Conservation (phyloP, 2,797 vertebrate species). For the Numenius phaeopus region DNA sequence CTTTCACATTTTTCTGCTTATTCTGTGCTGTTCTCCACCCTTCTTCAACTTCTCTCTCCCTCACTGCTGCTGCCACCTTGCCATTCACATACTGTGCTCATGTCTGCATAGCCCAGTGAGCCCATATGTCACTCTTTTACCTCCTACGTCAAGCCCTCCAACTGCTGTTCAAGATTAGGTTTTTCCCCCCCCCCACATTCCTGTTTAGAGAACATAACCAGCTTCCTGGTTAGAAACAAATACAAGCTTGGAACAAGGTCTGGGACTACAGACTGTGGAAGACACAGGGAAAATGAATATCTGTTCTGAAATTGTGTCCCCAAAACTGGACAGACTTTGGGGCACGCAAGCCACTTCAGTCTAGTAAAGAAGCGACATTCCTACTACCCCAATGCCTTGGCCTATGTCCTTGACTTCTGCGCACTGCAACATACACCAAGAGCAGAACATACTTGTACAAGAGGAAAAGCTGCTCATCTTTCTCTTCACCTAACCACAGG, state of each 20-base stretch:
- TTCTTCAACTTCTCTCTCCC: neutral
- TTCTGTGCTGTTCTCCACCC: neutral
- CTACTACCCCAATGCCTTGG: neutral
- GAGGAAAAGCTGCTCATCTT: neutral
- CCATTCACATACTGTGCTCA: neutral
- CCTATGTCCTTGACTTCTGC: neutral
- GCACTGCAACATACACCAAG: accelerated
- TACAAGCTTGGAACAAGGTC: neutral
- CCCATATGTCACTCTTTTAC: neutral
- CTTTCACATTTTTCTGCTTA: neutral
- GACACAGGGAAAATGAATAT: neutral
- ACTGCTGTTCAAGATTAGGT: neutral
- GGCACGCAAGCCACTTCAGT: neutral
- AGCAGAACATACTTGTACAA: neutral
- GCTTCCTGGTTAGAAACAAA: neutral
- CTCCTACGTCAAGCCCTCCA: neutral
- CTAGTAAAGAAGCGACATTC: neutral
- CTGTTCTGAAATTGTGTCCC: neutral
- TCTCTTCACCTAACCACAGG: too few relatives aligned
- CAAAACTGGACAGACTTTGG: neutral
- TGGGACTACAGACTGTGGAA: neutral
- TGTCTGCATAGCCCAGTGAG: neutral
- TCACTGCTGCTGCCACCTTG: neutral
- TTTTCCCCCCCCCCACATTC: neutral
- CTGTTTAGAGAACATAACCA: neutral